These are phyloP conservation scores for Xiphydria camelus DNA, from an alignment of 2,888 invertebrate species.

Conservation along the genomic window DNA sequence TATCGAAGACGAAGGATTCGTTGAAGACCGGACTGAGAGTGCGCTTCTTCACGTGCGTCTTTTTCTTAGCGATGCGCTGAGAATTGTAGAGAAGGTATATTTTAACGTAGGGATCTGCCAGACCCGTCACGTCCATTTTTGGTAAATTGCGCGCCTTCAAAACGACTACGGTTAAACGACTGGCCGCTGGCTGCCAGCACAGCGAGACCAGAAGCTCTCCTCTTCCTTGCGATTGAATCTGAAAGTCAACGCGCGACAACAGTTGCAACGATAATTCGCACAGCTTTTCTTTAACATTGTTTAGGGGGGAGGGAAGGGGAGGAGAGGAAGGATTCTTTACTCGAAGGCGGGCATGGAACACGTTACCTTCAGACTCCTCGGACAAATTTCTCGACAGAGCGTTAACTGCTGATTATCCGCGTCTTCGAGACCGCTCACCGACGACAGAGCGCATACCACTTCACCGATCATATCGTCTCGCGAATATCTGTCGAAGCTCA, in stretches of 20 bases:
- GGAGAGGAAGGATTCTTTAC: no score
- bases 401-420: slow-evolving; percentile 79
- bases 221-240: slow-evolving; percentile 91
- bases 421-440: slow-evolving; percentile 66
- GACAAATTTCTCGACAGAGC: slow-evolving; percentile 86
- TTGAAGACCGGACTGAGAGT: slow-evolving; percentile 98
- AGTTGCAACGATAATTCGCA: neutral
- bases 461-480: slow-evolving; percentile 98
- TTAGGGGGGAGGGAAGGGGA: no score
- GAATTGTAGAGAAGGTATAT: slow-evolving; percentile 96
- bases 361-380: slow-evolving; percentile 88
- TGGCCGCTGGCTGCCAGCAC: slow-evolving; percentile 97
- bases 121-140: slow-evolving; percentile 96
- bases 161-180: slow-evolving; percentile 92
- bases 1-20: slow-evolving; percentile 97
- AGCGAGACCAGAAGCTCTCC: slow-evolving; percentile 94
- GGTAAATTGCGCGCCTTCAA: slow-evolving; percentile 96
- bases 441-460: slow-evolving; percentile 81
- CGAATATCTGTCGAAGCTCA: slow-evolving; percentile 85
- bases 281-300: no score
- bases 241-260: slow-evolving; percentile 33
- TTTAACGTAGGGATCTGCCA: slow-evolving; percentile 97
- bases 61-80: slow-evolving; percentile 98
- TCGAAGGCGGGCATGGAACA: no score
- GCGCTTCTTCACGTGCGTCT: slow-evolving; percentile 97